Evolutionary conservation across 1,140 invertebrate genomes (phyloP).

Genomic region (Aphis gossypii): DNA sequence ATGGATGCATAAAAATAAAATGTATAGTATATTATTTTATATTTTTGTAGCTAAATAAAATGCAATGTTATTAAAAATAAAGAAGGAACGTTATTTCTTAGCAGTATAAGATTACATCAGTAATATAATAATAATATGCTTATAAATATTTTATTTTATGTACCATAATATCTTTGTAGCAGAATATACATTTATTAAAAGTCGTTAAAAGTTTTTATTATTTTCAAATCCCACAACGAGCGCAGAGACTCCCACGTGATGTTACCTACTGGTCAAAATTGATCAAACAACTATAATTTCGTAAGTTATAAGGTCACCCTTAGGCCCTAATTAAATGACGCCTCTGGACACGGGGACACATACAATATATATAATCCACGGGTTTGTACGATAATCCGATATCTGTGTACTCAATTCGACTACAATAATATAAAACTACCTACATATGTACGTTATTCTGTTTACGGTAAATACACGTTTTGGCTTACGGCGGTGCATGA

Average conservation of each 20-base stretch:
- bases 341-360: background rate
- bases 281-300: background rate
- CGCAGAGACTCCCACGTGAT: background rate
- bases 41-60: background rate
- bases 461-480: background rate
- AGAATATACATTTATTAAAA: background rate
- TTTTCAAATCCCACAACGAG: background rate
- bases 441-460: background rate
- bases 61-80: background rate
- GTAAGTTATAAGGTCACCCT: background rate
- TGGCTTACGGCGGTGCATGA: background rate
- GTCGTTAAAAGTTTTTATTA: background rate
- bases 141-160: constrained; percentile 11
- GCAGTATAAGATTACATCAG: background rate
- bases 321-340: background rate
- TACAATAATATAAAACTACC: background rate
- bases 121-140: background rate
- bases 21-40: background rate
- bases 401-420: background rate
- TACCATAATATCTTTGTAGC: background rate
- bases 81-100: background rate
- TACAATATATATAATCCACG: background rate
- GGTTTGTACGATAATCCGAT: background rate
- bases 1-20: background rate
- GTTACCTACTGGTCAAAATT: background rate